These are phyloP conservation scores for Metopia argyrocephala DNA, from an alignment of 2,888 invertebrate genomes.

Conservation along the genomic window DNA sequence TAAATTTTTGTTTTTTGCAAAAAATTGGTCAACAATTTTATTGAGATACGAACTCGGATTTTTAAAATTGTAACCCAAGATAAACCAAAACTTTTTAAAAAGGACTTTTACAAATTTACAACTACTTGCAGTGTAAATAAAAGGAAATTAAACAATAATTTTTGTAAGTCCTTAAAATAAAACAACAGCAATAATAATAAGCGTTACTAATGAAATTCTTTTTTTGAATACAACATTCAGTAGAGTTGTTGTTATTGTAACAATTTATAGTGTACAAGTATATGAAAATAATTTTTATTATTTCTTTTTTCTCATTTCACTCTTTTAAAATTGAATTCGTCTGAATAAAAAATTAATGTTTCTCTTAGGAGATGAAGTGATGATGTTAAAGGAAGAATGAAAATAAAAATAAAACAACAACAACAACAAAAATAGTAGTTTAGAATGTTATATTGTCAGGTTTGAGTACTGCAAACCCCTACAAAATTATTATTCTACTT, in stretches of 20 bases:
- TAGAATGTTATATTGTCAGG: no score
- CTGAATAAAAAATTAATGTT: conserved; percentile 41
- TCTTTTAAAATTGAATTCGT: conserved; percentile 29
- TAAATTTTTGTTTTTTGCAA: no score
- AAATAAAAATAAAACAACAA: neutral
- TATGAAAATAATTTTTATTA: neutral
- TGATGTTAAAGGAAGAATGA: neutral
- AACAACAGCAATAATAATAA: neutral
- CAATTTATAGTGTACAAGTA: neutral
- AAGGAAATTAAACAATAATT: no score
- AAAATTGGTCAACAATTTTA: no score
- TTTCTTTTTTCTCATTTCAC: no score
- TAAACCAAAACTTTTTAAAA: no score
- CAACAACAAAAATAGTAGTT: neutral
- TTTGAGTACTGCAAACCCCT: no score
- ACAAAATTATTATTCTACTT: no score
- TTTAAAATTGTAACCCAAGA: no score
- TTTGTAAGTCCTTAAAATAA: neutral
- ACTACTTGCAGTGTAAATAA: no score
- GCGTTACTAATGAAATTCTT: neutral
- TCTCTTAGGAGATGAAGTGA: neutral
- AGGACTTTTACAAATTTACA: no score
- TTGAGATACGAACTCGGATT: no score
- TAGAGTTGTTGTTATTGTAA: neutral
- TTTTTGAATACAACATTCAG: neutral